Percentiles rank a stretch among this genome's conserved stretches.
phyloP scores from a whole-genome alignment of 1,140 invertebrate genomes.

The Drosophila kurseongensis region DNA sequence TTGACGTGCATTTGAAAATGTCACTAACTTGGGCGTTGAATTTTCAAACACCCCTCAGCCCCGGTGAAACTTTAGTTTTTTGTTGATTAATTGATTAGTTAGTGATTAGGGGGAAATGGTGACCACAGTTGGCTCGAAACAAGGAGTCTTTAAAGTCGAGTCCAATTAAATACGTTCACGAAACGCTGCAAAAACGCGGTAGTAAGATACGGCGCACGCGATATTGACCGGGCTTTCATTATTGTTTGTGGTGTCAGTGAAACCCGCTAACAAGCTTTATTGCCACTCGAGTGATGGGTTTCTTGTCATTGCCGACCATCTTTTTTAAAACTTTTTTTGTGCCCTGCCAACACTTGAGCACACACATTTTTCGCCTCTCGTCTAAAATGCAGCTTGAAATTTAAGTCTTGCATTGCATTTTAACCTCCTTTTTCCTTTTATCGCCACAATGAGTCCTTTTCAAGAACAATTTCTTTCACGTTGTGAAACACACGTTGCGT shows the following conservation, averaged over 20 bases:
- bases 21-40: slow-evolving; percentile 65
- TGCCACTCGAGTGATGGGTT: slow-evolving; percentile 67
- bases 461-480: slow-evolving; percentile 50
- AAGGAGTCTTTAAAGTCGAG: slow-evolving; percentile 14
- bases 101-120: slow-evolving; percentile 50
- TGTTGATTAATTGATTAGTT: slow-evolving; percentile 79
- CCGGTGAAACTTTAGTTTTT: slow-evolving; percentile 56
- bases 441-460: slow-evolving; percentile 31
- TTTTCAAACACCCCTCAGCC: slow-evolving; percentile 14
- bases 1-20: slow-evolving; percentile 69
- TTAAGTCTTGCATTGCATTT: slow-evolving; percentile 30
- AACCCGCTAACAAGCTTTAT: slow-evolving; percentile 65
- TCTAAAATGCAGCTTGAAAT: slow-evolving; percentile 63
- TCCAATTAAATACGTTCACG: slow-evolving; percentile 46
- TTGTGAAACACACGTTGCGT: too few species aligned
- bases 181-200: slow-evolving; percentile 28
- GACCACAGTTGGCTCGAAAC: neutral
- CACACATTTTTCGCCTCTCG: slow-evolving; percentile 45
- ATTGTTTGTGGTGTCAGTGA: slow-evolving; percentile 53
- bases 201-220: slow-evolving; percentile 44
- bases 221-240: slow-evolving; percentile 8
- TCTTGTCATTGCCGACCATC: slow-evolving; percentile 2
- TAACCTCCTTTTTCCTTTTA: slow-evolving; percentile 17
- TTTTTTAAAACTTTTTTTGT: neutral
- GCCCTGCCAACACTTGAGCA: slow-evolving; percentile 38